Evolutionary conservation across 1,140 invertebrate genomes (phyloP).

Genomic region (Lepidotrigona ventralis): DNA sequence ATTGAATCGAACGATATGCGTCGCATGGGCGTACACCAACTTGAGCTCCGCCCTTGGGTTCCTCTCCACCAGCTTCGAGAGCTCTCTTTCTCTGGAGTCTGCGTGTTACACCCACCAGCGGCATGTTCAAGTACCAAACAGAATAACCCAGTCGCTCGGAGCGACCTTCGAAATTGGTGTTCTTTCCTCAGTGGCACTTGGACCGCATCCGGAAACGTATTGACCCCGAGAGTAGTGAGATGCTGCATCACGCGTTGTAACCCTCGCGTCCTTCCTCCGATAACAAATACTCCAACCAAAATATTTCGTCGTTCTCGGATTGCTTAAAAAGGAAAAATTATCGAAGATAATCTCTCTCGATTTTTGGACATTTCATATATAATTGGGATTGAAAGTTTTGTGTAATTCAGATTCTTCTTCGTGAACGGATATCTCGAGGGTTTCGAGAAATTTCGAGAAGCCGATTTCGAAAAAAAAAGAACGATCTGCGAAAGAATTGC

Average conservation of each 20-base stretch:
- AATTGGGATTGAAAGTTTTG: neutral
- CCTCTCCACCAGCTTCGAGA: neutral
- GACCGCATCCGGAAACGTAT: slow-evolving; percentile 52
- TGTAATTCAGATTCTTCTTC: neutral
- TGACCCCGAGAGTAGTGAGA: neutral
- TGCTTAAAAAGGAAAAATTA: neutral
- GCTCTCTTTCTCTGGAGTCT: neutral
- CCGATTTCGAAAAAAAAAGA: neutral
- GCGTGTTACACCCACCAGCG: slow-evolving; percentile 44
- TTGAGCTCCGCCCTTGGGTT: slow-evolving; percentile 33
- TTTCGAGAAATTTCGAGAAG: neutral
- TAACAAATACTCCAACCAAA: neutral
- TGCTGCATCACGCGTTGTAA: neutral
- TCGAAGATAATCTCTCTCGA: neutral
- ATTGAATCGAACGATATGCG: slow-evolving; percentile 70
- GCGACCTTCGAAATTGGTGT: slow-evolving; percentile 35
- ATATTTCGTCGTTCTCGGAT: neutral
- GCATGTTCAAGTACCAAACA: neutral
- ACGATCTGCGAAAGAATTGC: neutral
- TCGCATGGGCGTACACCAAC: slow-evolving; percentile 45
- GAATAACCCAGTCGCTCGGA: neutral
- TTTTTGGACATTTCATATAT: neutral
- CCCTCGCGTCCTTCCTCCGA: neutral
- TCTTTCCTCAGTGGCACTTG: slow-evolving; percentile 61
- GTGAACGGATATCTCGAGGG: neutral